Base-by-base conservation (phyloP, 2,113 vertebrate species). In the Hippocampus abdominalis region DNA sequence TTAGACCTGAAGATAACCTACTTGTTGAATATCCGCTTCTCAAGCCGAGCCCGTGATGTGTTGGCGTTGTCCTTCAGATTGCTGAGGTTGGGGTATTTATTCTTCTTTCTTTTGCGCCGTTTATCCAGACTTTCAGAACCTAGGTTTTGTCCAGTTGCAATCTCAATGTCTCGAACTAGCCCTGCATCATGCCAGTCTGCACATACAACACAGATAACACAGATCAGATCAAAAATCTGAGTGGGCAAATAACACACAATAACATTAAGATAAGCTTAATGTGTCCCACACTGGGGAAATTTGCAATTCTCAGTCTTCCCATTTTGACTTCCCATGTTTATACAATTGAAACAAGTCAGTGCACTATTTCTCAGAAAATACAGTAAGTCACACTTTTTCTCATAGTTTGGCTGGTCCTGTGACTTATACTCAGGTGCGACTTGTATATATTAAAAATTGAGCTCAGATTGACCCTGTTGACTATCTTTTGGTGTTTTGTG, bases 1-100 rank as follows among this genome's bases (percentile, higher is more conserved):
- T 27, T 6, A 15, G 12, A 36, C 3, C 42, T 48, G 46, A 65
- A 53, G 60, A 54, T 2, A 20, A 74, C 95, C 82, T 92, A 99
- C 96, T 95, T 97, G 87, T 95, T 92, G 32, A 99, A 96, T 68
- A 99, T 91, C 68, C 94, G 98, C 66, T 89, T 98, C 82, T 94
- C 92, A 1, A 99, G 91, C 27, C 97, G 91, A 0, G 94, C 90
- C 1, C 94, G 93, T 7, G 93, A 53, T 0, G 96, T 98, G 79
- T 96, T 79, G 54, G 89, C 88, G 10, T 86, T 91, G 63, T 93
- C 92, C 80, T 94, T 96, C 69, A 99, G 83, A 77, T 99, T 94
- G 0, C 94, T 96, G 21, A 99, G 94, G 70, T 95, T 93, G 0
- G 95, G 94, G 11, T 93, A 94, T 71, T 94, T 95, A 74, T 87